Evolutionary conservation across 2,797 vertebrate genomes (phyloP).

Genomic region (Podarcis siculus): DNA sequence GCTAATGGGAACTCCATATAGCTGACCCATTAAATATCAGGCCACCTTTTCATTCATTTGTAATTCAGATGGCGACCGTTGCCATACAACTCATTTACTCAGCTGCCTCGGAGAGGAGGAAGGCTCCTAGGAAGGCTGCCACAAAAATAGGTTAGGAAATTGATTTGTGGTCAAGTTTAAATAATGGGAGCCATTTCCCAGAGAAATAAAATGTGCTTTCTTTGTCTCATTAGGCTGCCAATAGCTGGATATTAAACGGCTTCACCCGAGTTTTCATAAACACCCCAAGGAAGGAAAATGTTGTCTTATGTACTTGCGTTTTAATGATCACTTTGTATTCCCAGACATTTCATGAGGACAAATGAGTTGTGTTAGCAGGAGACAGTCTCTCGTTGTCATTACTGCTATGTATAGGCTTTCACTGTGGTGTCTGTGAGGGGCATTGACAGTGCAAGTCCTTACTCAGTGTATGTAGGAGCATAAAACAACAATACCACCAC

Average conservation of each 20-base stretch:
- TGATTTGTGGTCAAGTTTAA: slow-evolving; percentile 34
- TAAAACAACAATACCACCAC: slow-evolving; percentile 35
- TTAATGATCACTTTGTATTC: slow-evolving; percentile 1
- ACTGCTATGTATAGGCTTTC: slow-evolving; percentile 27
- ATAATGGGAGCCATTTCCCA: slow-evolving; percentile 25
- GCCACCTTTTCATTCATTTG: neutral
- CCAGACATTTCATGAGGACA: slow-evolving; percentile 1
- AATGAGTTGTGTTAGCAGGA: slow-evolving; percentile 40
- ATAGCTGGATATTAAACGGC: slow-evolving; percentile 28
- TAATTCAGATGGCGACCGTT: neutral
- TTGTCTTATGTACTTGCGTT: neutral
- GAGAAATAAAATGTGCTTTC: slow-evolving; percentile 12
- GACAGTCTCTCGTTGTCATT: slow-evolving; percentile 24
- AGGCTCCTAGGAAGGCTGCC: neutral
- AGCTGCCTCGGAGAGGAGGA: neutral
- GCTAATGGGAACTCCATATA: neutral
- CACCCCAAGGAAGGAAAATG: slow-evolving; percentile 25
- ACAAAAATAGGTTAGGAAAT: slow-evolving; percentile 8
- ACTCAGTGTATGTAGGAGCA: slow-evolving; percentile 15
- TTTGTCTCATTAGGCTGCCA: slow-evolving; percentile 27
- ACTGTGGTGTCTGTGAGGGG: slow-evolving; percentile 20
- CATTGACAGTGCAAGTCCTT: slow-evolving; percentile 31
- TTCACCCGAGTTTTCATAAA: slow-evolving; percentile 36
- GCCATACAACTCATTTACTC: neutral
- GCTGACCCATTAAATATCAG: neutral